Evolutionary conservation across 53 echinoderm and acorn worm species (phyloP).

Genomic region (Echinarachnius parma): DNA sequence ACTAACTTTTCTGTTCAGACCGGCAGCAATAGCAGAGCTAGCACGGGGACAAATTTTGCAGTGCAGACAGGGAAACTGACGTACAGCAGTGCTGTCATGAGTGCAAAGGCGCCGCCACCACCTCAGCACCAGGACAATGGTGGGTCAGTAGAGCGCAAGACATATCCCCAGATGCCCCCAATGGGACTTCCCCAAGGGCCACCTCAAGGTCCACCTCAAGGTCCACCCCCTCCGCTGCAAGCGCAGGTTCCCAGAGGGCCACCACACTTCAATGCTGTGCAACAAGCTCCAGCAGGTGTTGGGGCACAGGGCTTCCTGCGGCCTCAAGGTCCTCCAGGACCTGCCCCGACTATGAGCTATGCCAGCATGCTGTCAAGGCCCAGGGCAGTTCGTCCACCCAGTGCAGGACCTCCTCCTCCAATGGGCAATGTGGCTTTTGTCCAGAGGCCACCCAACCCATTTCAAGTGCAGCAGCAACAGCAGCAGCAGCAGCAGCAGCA

Average conservation of each 20-base stretch:
- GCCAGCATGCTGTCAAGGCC: constrained; percentile 51
- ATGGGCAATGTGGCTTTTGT: constrained; percentile 9
- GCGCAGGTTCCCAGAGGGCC: constrained; percentile 3
- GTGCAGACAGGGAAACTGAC: constrained; percentile 11
- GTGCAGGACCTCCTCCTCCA: constrained; percentile 12
- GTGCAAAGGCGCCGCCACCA: not conserved
- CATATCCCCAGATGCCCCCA: not conserved
- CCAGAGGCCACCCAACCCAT: constrained; percentile 11
- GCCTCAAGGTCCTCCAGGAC: not conserved
- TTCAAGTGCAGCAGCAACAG: not conserved
- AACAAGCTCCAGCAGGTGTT: too few species aligned
- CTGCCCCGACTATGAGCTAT: constrained; percentile 59
- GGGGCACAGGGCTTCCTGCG: not conserved
- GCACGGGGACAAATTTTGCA: not conserved
- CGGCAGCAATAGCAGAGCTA: not conserved
- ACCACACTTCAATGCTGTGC: constrained; percentile 7
- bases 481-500: not conserved
- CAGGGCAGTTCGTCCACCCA: constrained; percentile 8
- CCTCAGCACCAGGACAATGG: not conserved
- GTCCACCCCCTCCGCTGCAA: constrained; percentile 20
- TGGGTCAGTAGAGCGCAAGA: not conserved
- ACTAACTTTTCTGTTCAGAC: too few species aligned
- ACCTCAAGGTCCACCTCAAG: constrained; percentile 8
- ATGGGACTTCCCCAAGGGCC: constrained; percentile 12
- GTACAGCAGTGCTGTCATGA: constrained; percentile 25